These are phyloP conservation scores for Chymomyza fuscimana DNA, from an alignment of 2,888 invertebrate species.

Conservation along the genomic window DNA sequence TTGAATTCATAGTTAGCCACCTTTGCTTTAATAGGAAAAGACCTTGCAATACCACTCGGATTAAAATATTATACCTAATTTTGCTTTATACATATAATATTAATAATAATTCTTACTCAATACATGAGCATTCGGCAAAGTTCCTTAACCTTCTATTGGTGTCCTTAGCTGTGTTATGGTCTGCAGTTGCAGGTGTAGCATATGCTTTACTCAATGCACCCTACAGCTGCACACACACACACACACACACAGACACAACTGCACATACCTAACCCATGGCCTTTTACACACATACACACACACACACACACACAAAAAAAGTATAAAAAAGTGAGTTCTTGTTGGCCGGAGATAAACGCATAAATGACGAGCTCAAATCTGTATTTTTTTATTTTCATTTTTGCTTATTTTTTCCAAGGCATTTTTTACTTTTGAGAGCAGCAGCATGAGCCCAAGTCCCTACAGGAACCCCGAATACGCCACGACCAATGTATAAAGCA, in stretches of 20 bases:
- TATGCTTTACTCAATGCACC: no score
- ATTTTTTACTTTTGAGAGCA: slow-evolving; percentile 49
- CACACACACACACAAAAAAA: slow-evolving; percentile 12
- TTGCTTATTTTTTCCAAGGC: slow-evolving; percentile 50
- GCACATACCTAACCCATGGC: neutral
- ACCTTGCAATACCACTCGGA: no score
- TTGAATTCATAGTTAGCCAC: no score
- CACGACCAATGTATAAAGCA: slow-evolving; percentile 62
- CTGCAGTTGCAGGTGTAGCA: no score
- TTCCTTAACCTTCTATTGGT: neutral
- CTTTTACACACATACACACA: neutral
- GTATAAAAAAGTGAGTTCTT: slow-evolving; percentile 55
- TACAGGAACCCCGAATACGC: neutral
- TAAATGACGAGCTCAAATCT: slow-evolving; percentile 73
- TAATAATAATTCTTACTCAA: no score
- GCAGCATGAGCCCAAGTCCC: neutral
- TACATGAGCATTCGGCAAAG: no score
- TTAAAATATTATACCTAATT: no score
- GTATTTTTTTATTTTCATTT: slow-evolving; percentile 26
- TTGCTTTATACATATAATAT: no score
- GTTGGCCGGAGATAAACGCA: slow-evolving; percentile 68
- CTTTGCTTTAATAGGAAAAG: no score
- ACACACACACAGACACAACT: slow-evolving; percentile 13
- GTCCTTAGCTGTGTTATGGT: neutral
- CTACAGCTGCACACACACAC: slow-evolving; percentile 25